These are phyloP conservation scores for Caenorhabditis uteleia DNA, from an alignment of 2,888 invertebrate genomes.

Conservation along the genomic window DNA sequence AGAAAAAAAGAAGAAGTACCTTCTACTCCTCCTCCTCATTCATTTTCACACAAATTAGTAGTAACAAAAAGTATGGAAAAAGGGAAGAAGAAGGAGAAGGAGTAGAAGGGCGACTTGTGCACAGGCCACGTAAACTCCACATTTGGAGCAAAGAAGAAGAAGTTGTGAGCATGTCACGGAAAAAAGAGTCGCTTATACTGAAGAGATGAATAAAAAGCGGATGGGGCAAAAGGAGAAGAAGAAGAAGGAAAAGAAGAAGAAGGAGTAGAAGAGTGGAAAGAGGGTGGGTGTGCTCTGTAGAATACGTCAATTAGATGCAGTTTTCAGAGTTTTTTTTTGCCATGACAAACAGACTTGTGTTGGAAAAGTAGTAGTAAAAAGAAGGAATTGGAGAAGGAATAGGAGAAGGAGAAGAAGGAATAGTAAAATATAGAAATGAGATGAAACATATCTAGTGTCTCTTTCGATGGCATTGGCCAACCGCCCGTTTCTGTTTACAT, in stretches of 20 bases:
- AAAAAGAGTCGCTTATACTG: neutral
- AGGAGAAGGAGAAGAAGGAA: too few relatives aligned
- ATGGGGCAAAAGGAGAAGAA: neutral
- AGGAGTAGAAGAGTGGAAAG: conserved; percentile 1
- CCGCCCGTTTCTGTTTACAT: too few relatives aligned
- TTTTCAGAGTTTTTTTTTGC: too few relatives aligned
- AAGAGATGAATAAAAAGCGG: neutral
- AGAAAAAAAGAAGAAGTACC: neutral
- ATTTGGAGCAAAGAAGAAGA: conserved; percentile 1
- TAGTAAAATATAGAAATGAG: too few relatives aligned
- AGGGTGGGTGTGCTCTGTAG: neutral
- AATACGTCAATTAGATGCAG: conserved; percentile 34
- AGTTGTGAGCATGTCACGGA: neutral
- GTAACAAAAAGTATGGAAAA: too few relatives aligned
- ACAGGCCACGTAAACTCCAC: neutral
- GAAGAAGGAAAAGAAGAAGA: conserved; percentile 1
- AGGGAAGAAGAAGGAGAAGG: neutral
- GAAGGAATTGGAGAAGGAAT: too few relatives aligned
- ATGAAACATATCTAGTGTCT: too few relatives aligned
- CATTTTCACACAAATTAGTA: too few relatives aligned
- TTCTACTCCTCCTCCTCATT: too few relatives aligned
- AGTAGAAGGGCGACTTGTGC: neutral
- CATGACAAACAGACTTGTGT: too few relatives aligned
- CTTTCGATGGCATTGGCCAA: too few relatives aligned
- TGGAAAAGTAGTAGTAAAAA: too few relatives aligned